phyloP scores from a whole-genome alignment of 2,113 vertebrate species.

The Passerina amoena region DNA sequence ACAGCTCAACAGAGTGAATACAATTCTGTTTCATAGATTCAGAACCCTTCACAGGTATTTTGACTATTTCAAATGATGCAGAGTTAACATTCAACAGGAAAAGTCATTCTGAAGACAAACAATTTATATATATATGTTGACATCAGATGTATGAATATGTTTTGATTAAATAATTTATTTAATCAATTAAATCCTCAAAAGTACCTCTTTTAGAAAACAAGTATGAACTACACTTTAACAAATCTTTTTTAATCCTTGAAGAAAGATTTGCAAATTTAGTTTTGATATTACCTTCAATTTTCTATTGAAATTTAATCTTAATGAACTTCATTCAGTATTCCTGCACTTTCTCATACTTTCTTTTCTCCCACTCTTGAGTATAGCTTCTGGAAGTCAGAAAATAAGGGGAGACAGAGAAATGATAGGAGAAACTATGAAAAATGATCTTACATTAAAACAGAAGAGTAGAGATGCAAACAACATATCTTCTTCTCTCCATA shows the following conservation, averaged over 20 bases:
- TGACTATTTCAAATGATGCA: neutral
- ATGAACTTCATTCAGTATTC: neutral
- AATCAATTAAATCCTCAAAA: neutral
- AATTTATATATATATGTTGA: neutral
- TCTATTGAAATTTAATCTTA: neutral
- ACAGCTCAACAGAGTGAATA: neutral
- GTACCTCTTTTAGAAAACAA: neutral
- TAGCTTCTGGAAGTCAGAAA: neutral
- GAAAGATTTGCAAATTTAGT: neutral
- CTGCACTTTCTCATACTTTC: neutral
- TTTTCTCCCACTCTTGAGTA: neutral
- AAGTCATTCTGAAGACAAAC: neutral
- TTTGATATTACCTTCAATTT: neutral
- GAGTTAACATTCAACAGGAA: neutral
- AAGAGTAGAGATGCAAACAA: neutral
- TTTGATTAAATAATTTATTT: neutral
- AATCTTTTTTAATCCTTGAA: neutral
- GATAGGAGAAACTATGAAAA: neutral
- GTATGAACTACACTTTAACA: rapidly evolving
- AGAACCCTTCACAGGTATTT: neutral
- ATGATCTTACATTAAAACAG: neutral
- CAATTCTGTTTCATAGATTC: neutral
- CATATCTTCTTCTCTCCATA: neutral
- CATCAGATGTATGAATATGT: neutral
- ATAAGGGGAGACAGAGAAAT: neutral